phyloP scores from a whole-genome alignment of 2,888 invertebrate genomes.

The Heliconius hortense region DNA sequence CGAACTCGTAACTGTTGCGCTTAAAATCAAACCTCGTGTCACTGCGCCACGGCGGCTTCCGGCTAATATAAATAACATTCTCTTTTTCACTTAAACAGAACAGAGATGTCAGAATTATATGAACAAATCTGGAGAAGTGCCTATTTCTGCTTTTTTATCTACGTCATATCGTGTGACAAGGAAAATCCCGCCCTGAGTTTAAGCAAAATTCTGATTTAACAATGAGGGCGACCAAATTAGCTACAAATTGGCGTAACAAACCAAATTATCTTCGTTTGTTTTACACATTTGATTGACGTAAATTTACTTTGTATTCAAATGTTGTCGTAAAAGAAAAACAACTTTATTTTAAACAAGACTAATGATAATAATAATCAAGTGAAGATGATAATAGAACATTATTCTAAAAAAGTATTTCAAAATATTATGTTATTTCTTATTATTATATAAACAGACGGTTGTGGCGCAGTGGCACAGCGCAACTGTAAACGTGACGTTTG shows the following conservation, averaged over 20 bases:
- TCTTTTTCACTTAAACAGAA: slow-evolving; percentile 32
- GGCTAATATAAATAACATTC: slow-evolving; percentile 30
- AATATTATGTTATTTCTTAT: neutral
- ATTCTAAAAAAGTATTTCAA: neutral
- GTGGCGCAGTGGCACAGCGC: no score
- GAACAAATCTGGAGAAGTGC: slow-evolving; percentile 11
- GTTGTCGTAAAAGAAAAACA: neutral
- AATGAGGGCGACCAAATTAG: neutral
- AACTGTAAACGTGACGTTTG: no score
- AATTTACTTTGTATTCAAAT: slow-evolving; percentile 1
- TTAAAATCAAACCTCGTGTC: no score
- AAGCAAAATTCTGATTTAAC: neutral
- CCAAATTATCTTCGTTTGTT: slow-evolving; percentile 1
- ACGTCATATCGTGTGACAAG: neutral
- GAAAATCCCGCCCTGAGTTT: neutral
- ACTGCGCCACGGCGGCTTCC: neutral
- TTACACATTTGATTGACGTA: slow-evolving; percentile 8
- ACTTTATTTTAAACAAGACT: neutral
- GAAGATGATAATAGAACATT: no score
- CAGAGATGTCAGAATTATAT: slow-evolving; percentile 28
- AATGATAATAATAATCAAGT: neutral
- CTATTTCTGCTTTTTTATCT: neutral
- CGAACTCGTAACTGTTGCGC: no score
- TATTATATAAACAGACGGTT: no score
- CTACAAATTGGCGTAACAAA: slow-evolving; percentile 15